These are phyloP conservation scores for Botia kubotai DNA, from an alignment of 2,797 vertebrate species.

Conservation along the genomic window DNA sequence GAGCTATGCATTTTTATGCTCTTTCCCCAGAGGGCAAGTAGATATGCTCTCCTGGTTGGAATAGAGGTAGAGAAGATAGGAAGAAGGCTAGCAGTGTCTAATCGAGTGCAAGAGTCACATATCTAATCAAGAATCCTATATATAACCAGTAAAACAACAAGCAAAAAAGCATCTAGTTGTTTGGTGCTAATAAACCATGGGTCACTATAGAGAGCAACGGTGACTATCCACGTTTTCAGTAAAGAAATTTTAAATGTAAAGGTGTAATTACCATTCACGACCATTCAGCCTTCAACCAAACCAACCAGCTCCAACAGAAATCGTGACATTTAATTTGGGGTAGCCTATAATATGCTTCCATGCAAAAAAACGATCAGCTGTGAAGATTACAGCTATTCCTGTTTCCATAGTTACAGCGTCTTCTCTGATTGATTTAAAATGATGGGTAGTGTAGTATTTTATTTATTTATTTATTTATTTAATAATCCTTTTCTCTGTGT, in stretches of 20 bases:
- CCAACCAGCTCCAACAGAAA: background rate
- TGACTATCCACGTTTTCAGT: background rate
- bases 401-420: constrained; percentile 16
- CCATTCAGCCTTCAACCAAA: no score
- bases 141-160: background rate
- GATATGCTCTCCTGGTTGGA: constrained; percentile 8
- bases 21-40: constrained; percentile 10
- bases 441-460: background rate
- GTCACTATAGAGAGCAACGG: background rate
- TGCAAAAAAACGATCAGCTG: background rate
- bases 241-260: background rate
- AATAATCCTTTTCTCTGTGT: background rate
- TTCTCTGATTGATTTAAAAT: background rate
- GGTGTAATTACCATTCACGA: background rate
- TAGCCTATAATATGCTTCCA: background rate
- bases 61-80: background rate
- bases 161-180: background rate
- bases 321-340: background rate
- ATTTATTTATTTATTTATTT: background rate
- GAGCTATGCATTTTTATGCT: background rate
- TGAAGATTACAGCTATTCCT: background rate
- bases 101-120: background rate
- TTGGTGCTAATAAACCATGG: background rate
- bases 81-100: background rate
- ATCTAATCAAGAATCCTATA: background rate